These are phyloP conservation scores for Chelonoidis abingdonii DNA, from an alignment of 2,113 vertebrate species.

Conservation along the genomic window DNA sequence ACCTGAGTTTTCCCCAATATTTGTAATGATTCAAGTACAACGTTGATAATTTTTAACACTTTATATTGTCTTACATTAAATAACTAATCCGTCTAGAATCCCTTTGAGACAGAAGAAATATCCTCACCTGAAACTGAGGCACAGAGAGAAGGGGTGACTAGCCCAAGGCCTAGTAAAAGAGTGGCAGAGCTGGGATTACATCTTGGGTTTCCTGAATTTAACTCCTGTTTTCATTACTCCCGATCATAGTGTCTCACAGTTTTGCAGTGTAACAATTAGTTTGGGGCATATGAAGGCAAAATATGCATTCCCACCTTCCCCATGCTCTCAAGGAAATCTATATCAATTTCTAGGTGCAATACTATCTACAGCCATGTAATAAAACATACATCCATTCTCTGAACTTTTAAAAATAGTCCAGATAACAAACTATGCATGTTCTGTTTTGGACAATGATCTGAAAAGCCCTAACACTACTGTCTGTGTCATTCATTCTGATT, in stretches of 20 bases:
- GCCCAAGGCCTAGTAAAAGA: background rate
- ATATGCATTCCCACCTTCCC: background rate
- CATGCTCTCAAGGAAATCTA: background rate
- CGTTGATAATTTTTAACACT: background rate
- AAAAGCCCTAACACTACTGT: background rate
- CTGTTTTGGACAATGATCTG: background rate
- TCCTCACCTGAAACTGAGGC: rapidly evolving
- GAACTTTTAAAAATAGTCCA: background rate
- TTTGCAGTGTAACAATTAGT: rapidly evolving
- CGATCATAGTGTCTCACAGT: background rate
- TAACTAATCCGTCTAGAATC: rapidly evolving
- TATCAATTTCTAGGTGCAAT: background rate
- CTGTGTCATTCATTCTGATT: background rate
- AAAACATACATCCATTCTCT: background rate
- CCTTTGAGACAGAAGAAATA: background rate
- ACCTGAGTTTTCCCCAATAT: background rate
- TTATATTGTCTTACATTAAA: rapidly evolving
- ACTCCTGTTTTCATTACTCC: background rate
- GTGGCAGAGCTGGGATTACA: rapidly evolving
- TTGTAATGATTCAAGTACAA: background rate
- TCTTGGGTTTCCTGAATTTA: rapidly evolving
- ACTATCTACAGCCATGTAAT: background rate
- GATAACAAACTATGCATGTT: background rate
- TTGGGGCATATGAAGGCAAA: background rate
- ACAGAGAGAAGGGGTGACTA: background rate